phyloP scores from a whole-genome alignment of 2,797 vertebrate species.

The Tokudaia muenninki region DNA sequence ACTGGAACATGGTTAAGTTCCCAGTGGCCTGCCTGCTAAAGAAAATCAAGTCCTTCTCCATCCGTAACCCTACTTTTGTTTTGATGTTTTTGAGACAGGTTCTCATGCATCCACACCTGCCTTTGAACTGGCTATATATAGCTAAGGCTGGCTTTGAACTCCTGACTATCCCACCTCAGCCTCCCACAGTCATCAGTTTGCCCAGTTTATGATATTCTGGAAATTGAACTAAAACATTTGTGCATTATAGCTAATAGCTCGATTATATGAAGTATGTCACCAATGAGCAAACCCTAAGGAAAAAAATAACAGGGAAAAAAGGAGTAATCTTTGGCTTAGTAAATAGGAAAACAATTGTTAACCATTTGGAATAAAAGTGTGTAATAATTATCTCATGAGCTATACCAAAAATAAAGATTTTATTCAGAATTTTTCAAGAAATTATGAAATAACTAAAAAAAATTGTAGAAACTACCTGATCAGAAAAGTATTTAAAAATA shows the following conservation, averaged over 20 bases:
- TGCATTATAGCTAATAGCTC: background rate
- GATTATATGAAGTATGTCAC: background rate
- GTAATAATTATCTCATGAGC: background rate
- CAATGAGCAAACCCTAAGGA: background rate
- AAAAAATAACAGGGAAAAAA: background rate
- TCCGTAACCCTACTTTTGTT: background rate
- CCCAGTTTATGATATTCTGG: background rate
- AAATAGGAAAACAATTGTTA: background rate
- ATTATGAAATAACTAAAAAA: background rate
- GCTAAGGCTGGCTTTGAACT: background rate
- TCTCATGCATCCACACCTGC: background rate
- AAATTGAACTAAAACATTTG: background rate
- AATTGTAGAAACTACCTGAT: background rate
- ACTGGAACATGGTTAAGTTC: background rate
- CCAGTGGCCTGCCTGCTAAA: background rate
- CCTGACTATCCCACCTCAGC: background rate
- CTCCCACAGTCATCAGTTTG: background rate
- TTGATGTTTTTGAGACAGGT: background rate
- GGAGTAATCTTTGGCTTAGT: background rate
- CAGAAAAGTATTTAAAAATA: background rate
- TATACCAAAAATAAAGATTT: background rate
- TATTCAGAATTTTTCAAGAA: background rate
- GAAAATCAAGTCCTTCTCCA: background rate
- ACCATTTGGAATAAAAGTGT: slow-evolving; percentile 8
- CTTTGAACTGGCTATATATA: background rate